Conservation (phyloP, 2,888 invertebrate species). For the Cetonia aurata region DNA sequence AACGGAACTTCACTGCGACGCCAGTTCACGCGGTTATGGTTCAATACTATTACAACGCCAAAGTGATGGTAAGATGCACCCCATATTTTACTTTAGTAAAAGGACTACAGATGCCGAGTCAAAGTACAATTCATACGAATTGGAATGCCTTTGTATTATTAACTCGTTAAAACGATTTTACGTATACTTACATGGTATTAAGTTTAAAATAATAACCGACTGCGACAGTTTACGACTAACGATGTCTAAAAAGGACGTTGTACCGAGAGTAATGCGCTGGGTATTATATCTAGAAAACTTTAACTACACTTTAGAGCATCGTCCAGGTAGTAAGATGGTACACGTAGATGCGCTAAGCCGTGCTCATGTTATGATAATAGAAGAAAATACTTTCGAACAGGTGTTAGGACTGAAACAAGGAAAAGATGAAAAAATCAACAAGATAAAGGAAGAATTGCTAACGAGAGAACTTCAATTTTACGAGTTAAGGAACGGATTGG, state of each 20-base stretch:
- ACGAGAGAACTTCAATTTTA: no score
- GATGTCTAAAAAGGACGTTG: constrained; percentile 44
- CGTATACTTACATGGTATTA: constrained; percentile 53
- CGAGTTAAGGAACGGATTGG: no score
- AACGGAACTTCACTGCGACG: constrained; percentile 61
- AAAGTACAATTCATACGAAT: not conserved
- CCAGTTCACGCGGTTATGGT: constrained; percentile 57
- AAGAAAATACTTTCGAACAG: no score
- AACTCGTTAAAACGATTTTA: constrained; percentile 54
- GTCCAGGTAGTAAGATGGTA: constrained; percentile 13
- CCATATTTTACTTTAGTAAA: constrained; percentile 27
- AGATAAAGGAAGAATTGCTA: no score
- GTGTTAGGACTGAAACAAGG: no score
- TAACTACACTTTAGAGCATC: constrained; percentile 28
- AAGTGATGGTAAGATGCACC: constrained; percentile 26
- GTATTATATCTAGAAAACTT: constrained; percentile 18
- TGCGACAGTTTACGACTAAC: constrained; percentile 17
- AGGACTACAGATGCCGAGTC: constrained; percentile 15
- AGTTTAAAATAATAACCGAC: constrained; percentile 53
- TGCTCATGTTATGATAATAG: not conserved
- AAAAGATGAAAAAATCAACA: no score
- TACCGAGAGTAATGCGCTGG: constrained; percentile 49
- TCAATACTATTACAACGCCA: constrained; percentile 58
- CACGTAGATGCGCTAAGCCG: constrained; percentile 30
- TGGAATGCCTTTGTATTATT: constrained; percentile 45